These are phyloP conservation scores for Montipora capitata DNA, from an alignment of 92 coral and sea anemone species.

Conservation along the genomic window DNA sequence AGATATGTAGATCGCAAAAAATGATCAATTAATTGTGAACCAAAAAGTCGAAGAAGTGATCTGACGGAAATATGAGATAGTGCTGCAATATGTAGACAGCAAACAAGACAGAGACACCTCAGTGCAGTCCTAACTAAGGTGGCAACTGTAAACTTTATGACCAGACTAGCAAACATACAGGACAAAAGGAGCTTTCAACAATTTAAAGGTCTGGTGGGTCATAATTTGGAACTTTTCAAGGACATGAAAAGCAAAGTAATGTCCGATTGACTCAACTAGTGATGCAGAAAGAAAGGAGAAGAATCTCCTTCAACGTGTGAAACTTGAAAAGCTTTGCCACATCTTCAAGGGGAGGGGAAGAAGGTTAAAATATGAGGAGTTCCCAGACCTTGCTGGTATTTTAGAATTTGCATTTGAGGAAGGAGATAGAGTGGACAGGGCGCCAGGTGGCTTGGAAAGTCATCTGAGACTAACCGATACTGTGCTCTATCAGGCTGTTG, in stretches of 20 bases:
- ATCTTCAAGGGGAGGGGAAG: slow-evolving; percentile 75
- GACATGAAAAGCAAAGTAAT: slow-evolving; percentile 27
- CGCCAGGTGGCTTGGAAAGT: slow-evolving; percentile 74
- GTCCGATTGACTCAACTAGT: neutral
- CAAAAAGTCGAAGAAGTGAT: slow-evolving; percentile 20
- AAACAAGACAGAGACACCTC: slow-evolving; percentile 50
- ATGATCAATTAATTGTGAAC: slow-evolving; percentile 5
- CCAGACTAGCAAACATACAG: slow-evolving; percentile 11
- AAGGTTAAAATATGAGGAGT: slow-evolving; percentile 61
- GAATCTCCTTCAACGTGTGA: slow-evolving; percentile 46
- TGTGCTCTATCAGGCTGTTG: slow-evolving; percentile 61
- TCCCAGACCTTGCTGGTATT: slow-evolving; percentile 76
- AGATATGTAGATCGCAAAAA: slow-evolving; percentile 19
- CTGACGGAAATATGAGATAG: neutral
- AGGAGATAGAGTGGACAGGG: slow-evolving; percentile 55
- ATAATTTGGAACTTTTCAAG: slow-evolving; percentile 22
- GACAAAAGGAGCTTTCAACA: slow-evolving; percentile 30
- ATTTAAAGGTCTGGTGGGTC: neutral
- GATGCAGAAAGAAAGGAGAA: slow-evolving; percentile 2
- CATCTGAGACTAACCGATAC: slow-evolving; percentile 80
- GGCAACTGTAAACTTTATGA: slow-evolving; percentile 46
- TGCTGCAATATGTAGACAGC: slow-evolving; percentile 32
- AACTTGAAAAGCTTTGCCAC: slow-evolving; percentile 70
- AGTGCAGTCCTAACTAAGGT: slow-evolving; percentile 30
- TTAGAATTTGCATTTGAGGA: slow-evolving; percentile 76